Percentiles rank a stretch among this genome's conserved stretches.
Evolutionary conservation across 37 sponge, comb jelly and placozoan genomes (phyloP).

Genomic region (Cladorhizidae sp.): DNA sequence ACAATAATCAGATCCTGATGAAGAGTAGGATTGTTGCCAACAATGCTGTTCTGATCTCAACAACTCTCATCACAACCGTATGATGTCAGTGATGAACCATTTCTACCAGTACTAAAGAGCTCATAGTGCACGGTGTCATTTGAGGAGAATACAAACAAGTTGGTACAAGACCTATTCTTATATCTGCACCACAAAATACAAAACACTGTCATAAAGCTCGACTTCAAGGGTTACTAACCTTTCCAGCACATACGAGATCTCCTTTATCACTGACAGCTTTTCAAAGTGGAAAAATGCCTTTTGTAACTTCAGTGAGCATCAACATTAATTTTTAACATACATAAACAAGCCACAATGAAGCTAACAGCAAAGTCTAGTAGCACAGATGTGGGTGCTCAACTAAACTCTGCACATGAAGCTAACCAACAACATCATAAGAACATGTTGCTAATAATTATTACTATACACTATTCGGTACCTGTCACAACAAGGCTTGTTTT

Average conservation of each 20-base stretch:
- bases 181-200: slow-evolving; percentile 49
- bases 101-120: slow-evolving; percentile 1
- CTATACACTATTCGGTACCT: slow-evolving; percentile 31
- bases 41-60: slow-evolving; percentile 13
- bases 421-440: no score
- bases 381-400: no score
- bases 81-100: slow-evolving; percentile 8
- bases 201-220: slow-evolving; percentile 18
- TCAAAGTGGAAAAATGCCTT: slow-evolving; percentile 51
- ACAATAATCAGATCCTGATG: no score
- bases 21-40: no score
- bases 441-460: no score
- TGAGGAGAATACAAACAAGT: slow-evolving; percentile 36
- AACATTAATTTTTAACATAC: slow-evolving; percentile 29
- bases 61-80: slow-evolving; percentile 34
- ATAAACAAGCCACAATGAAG: neutral
- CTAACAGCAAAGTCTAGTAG: neutral
- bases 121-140: neutral
- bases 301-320: slow-evolving; percentile 27
- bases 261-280: slow-evolving; percentile 29
- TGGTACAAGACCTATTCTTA: slow-evolving; percentile 56
- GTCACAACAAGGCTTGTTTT: slow-evolving; percentile 40
- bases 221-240: slow-evolving; percentile 10
- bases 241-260: slow-evolving; percentile 9
- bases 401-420: no score